Base-by-base conservation (phyloP, 2,113 vertebrate genomes). In the Poicephalus meyeri region DNA sequence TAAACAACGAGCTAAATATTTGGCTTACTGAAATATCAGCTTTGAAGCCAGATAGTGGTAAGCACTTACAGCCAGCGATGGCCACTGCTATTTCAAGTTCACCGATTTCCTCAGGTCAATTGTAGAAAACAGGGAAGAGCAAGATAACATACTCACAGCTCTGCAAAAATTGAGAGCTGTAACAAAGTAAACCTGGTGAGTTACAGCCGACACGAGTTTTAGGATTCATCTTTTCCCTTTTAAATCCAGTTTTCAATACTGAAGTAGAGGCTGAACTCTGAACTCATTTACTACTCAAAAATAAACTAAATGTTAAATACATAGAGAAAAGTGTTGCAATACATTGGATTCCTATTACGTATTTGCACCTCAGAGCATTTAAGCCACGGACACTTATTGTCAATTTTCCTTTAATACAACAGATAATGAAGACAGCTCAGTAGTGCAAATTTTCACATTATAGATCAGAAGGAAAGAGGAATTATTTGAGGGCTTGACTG, bases 361-460 rank as follows among this genome's bases (percentile, higher is more conserved):
- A 68, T 86, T 49, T 74, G 33, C 35, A 69, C 35, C 78, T 80
- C 87, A 82, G 39, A 73, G 56, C 56, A 69, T 88, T 88, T 81
- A 91, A 93, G 84, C 83, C 60, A 81, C 13, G 16, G 77, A 93
- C 4, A 71, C 61, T 74, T 78, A 56, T 17, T 71, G 69, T 77
- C 68, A 94, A 85, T 84, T 89, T 92, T 94, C 31, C 42, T 72
- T 89, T 91, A 89, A 89, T 61, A 88, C 19, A 77, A 58, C 35
- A 23, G 85, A 91, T 61, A 93, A 93, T 16, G 46, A 91, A 78
- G 81, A 94, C 86, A 97, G 84, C 84, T 97, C 97, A 97, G 96
- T 97, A 95, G 82, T 97, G 92, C 97, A 97, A 97, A 94, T 96
- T 93, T 98, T 98, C 98, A 98, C 98, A 98, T 98, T 98, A 86